phyloP scores from a whole-genome alignment of 2,797 vertebrate genomes.

The Sparidentex hasta region DNA sequence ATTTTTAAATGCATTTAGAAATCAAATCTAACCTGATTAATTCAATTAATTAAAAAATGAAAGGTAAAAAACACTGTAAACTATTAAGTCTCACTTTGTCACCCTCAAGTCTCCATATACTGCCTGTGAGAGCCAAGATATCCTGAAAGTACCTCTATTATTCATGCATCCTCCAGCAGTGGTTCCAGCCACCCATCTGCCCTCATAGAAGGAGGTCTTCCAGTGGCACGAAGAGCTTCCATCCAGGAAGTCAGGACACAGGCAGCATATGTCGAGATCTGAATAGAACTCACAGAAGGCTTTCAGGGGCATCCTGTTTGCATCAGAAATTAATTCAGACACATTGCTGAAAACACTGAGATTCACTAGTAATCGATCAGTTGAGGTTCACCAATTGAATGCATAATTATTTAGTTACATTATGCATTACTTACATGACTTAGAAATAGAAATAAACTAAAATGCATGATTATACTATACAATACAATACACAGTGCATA shows the following conservation, averaged over 20 bases:
- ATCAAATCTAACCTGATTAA: not conserved
- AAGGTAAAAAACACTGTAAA: not conserved
- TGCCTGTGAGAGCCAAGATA: not conserved
- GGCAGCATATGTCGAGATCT: conserved; percentile 88
- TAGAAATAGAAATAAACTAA: too few relatives aligned
- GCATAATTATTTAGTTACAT: not conserved
- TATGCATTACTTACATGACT: too few relatives aligned
- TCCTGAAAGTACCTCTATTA: conserved; percentile 52
- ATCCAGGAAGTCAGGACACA: conserved; percentile 88
- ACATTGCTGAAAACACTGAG: not conserved
- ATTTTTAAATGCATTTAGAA: not conserved
- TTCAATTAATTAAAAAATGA: not conserved
- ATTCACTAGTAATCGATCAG: not conserved
- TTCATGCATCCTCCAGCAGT: conserved; percentile 87
- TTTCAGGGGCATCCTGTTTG: conserved; percentile 87
- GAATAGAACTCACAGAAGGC: conserved; percentile 86
- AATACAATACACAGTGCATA: too few relatives aligned
- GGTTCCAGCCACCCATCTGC: conserved; percentile 89
- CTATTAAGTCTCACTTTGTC: not conserved
- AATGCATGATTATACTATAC: too few relatives aligned
- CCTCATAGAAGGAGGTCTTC: conserved; percentile 80
- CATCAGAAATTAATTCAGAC: not conserved
- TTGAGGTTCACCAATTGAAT: not conserved
- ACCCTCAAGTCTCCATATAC: not conserved
- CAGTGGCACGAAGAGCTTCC: conserved; percentile 81